A percentile compares a stretch with the other conserved stretches of the same genome.
These are phyloP conservation scores for Acomys russatus DNA, from an alignment of 2,797 vertebrate genomes.

Conservation along the genomic window DNA sequence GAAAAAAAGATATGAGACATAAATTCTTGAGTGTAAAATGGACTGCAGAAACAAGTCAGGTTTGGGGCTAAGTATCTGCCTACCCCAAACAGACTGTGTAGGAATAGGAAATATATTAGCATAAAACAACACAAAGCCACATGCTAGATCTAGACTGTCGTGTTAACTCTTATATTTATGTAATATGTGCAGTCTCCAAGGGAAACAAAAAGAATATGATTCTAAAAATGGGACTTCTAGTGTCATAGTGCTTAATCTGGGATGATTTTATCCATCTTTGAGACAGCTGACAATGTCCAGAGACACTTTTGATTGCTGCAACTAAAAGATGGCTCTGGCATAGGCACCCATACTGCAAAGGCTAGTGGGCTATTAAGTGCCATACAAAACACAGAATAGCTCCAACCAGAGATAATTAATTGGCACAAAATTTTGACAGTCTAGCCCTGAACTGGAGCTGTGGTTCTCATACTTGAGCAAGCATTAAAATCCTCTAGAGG, in stretches of 20 bases:
- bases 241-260: background rate
- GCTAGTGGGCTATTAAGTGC: background rate
- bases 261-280: background rate
- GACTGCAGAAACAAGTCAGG: constrained; percentile 47
- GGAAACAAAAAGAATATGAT: constrained; percentile 37
- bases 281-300: background rate
- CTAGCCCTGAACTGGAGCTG: background rate
- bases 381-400: background rate
- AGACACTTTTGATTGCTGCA: constrained; percentile 20
- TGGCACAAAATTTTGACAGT: constrained; percentile 5
- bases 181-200: constrained; percentile 10
- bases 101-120: constrained; percentile 21
- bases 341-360: background rate
- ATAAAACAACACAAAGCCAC: constrained; percentile 13
- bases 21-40: constrained; percentile 24
- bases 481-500: constrained; percentile 12
- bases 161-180: constrained; percentile 32
- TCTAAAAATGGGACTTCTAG: constrained; percentile 23
- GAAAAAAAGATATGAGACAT: background rate
- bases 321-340: background rate
- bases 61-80: constrained; percentile 41
- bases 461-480: constrained; percentile 32
- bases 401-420: background rate
- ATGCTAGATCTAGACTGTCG: background rate
- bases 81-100: constrained; percentile 6